Conservation (phyloP, 2,888 invertebrate genomes). For the Drosophila greeni region DNA sequence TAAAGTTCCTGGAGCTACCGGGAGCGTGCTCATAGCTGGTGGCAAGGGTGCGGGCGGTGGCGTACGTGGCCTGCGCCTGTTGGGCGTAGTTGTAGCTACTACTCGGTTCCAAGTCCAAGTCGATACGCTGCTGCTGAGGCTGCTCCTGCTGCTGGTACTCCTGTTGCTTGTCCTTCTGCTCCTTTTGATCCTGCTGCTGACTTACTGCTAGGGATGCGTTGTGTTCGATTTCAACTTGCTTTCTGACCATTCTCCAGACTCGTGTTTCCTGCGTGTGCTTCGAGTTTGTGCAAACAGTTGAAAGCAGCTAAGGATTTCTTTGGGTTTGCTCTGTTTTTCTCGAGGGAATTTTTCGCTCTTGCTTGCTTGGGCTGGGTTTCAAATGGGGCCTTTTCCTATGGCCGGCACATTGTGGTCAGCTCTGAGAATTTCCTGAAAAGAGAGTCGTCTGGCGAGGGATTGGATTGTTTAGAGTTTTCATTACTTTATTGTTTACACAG, state of each 20-base stretch:
- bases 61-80: constrained; percentile 63
- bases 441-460: constrained; percentile 17
- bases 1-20: constrained; percentile 25
- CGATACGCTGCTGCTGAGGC: constrained; percentile 53
- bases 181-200: constrained; percentile 53
- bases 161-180: constrained; percentile 17
- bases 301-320: constrained; percentile 26
- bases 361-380: constrained; percentile 8
- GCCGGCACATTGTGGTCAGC: constrained; percentile 58
- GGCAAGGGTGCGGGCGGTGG: constrained; percentile 34
- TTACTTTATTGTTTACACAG: constrained; percentile 18
- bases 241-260: constrained; percentile 69
- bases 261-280: constrained; percentile 61
- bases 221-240: constrained; percentile 64
- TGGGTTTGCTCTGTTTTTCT: constrained; percentile 30
- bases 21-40: constrained; percentile 48
- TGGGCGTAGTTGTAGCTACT: constrained; percentile 55
- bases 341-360: neutral
- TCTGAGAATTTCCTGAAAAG: constrained; percentile 28
- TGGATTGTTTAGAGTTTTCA: constrained; percentile 7
- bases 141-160: constrained; percentile 42
- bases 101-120: constrained; percentile 58
- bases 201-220: constrained; percentile 69
- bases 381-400: constrained; percentile 46
- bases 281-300: constrained; percentile 38